These are phyloP conservation scores for Leptinotarsa texana DNA, from an alignment of 1,140 invertebrate species.

Conservation along the genomic window DNA sequence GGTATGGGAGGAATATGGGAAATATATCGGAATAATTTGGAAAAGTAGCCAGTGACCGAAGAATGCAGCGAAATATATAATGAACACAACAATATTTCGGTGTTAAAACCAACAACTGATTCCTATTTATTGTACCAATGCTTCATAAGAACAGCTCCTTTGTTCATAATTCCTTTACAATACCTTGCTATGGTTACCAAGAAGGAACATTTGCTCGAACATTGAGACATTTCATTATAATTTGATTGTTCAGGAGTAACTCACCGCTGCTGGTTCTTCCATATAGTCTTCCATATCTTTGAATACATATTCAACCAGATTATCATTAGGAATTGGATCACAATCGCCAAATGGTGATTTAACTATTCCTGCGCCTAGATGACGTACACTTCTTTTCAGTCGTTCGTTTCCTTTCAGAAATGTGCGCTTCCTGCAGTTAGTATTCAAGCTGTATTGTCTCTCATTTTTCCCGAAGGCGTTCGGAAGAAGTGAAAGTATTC, in stretches of 20 bases:
- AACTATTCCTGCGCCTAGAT: conserved; percentile 29
- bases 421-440: not conserved
- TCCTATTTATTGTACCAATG: not conserved
- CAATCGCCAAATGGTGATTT: conserved; percentile 40
- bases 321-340: conserved; percentile 55
- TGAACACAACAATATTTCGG: no score
- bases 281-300: conserved; percentile 58
- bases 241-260: conserved; percentile 53
- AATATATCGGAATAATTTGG: no score
- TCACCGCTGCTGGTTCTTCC: conserved; percentile 62
- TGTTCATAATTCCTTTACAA: conserved; percentile 37
- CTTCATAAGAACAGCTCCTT: not conserved
- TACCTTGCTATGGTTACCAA: no score
- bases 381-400: not conserved
- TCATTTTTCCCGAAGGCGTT: conserved; percentile 7
- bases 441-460: conserved; percentile 9
- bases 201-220: conserved; percentile 43
- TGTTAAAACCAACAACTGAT: no score
- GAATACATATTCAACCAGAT: conserved; percentile 61
- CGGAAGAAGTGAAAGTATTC: conserved; percentile 15
- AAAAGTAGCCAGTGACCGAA: no score
- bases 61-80: no score
- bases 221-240: conserved; percentile 42
- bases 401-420: not conserved
- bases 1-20: no score